These are phyloP conservation scores for Minunthozetes semirufus DNA, from an alignment of 2,888 invertebrate genomes.

Conservation along the genomic window DNA sequence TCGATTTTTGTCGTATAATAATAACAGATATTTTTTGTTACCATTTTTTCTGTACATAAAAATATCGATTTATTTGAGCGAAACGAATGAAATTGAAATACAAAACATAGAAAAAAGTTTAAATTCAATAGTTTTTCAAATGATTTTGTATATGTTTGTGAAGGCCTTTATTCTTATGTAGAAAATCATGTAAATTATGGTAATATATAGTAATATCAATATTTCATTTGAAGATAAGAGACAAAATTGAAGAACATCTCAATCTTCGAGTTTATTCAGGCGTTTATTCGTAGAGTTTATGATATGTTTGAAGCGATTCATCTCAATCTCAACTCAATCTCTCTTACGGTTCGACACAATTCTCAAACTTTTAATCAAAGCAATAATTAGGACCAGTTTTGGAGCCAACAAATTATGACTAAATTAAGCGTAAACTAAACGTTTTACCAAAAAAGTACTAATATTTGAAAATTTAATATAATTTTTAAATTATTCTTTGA, in stretches of 20 bases:
- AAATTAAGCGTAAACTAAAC: neutral
- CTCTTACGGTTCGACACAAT: neutral
- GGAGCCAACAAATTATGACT: neutral
- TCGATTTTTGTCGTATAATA: neutral
- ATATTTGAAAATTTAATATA: neutral
- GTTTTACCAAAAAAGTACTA: neutral
- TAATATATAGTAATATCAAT: conserved; percentile 12
- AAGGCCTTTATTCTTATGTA: neutral
- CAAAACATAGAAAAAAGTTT: neutral
- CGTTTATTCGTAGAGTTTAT: neutral
- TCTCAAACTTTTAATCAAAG: neutral
- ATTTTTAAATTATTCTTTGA: conserved; percentile 2
- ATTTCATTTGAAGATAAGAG: neutral
- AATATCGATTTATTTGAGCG: neutral
- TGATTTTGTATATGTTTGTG: neutral
- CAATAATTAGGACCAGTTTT: neutral
- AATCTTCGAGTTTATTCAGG: neutral
- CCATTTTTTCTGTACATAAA: neutral
- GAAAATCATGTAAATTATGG: conserved; percentile 7
- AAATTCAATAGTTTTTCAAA: conserved; percentile 1
- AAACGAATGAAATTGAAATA: neutral
- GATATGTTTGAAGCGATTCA: neutral
- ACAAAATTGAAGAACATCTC: neutral
- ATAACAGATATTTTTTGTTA: neutral
- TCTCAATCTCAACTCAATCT: conserved; percentile 1